These are phyloP conservation scores for Eupithecia abbreviata DNA, from an alignment of 2,888 invertebrate species.

Conservation along the genomic window DNA sequence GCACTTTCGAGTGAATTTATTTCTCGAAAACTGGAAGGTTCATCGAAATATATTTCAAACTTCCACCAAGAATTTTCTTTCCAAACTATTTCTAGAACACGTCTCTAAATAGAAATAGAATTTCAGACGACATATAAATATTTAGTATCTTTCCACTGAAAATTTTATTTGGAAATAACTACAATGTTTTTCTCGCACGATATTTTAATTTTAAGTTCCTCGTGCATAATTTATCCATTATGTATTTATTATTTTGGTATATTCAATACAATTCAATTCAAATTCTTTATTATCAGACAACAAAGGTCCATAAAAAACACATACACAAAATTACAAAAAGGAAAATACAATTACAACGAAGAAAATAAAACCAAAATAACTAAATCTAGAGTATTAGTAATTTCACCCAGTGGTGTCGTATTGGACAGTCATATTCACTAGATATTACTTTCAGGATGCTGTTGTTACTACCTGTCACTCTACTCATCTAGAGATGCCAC, in stretches of 20 bases:
- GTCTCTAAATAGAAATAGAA: neutral
- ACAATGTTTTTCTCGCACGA: neutral
- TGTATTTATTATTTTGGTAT: neutral
- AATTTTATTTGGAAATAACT: neutral
- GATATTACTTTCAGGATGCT: too few species aligned
- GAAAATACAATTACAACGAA: too few species aligned
- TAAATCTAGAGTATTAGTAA: too few species aligned
- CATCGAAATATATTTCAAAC: neutral
- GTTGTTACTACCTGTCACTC: too few species aligned
- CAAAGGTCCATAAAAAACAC: too few species aligned
- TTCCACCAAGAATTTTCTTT: neutral
- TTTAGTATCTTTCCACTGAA: neutral
- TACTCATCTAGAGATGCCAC: too few species aligned
- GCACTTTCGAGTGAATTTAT: conserved; percentile 7
- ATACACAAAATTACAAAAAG: too few species aligned
- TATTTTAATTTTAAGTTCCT: neutral
- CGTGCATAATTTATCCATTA: neutral
- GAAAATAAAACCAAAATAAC: too few species aligned
- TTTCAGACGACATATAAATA: neutral
- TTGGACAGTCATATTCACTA: too few species aligned
- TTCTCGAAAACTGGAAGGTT: neutral
- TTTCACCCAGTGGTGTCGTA: too few species aligned
- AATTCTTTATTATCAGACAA: too few species aligned
- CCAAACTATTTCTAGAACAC: neutral
- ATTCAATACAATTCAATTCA: too few species aligned